Conservation (phyloP, 37 sponge, comb jelly and placozoan genomes). For the Beroe forskalii region DNA sequence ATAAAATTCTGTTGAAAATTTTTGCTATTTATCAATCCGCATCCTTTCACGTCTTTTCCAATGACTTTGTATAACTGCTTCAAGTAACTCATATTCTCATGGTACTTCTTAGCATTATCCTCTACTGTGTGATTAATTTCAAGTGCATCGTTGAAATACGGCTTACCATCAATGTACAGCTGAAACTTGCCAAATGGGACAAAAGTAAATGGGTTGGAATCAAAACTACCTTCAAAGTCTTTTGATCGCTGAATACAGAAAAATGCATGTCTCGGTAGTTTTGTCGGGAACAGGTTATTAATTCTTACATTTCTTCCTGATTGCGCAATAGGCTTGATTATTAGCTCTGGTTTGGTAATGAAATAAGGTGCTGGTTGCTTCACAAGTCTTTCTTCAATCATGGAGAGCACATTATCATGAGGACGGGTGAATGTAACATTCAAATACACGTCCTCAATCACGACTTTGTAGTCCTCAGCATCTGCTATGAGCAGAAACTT, state of each 20-base stretch:
- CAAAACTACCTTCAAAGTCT: background rate
- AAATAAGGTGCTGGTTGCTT: slow-evolving; percentile 1
- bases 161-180: background rate
- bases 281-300: background rate
- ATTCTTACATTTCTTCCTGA: background rate
- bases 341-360: background rate
- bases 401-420: background rate
- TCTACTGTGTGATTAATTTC: background rate
- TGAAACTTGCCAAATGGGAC: slow-evolving; percentile 5
- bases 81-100: background rate
- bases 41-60: background rate
- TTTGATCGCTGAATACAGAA: background rate
- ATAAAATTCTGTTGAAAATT: slow-evolving; percentile 37
- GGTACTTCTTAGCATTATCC: background rate
- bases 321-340: slow-evolving; percentile 5
- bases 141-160: slow-evolving; percentile 16
- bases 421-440: background rate
- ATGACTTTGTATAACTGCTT: background rate
- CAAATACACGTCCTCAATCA: background rate
- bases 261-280: slow-evolving; percentile 21
- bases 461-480: background rate
- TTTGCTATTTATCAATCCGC: background rate
- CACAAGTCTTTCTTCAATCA: background rate
- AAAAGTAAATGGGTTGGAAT: slow-evolving; percentile 5
- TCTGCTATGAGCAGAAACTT: background rate